Evolutionary conservation across 2,797 vertebrate species (phyloP).

Genomic region (Chelon labrosus): DNA sequence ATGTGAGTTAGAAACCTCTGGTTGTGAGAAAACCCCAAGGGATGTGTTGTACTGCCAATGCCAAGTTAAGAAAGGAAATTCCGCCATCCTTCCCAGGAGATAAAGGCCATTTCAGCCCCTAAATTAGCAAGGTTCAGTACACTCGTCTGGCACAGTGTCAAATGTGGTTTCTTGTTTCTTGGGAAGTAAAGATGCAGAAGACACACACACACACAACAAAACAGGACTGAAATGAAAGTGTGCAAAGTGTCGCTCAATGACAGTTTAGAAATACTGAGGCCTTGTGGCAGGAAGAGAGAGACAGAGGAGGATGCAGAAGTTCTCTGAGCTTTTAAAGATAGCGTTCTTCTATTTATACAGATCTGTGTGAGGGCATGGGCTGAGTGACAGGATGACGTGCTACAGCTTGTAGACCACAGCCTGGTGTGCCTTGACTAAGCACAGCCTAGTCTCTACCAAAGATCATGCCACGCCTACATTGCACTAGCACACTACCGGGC

Average conservation of each 20-base stretch:
- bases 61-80: constrained; percentile 63
- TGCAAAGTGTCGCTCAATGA: background rate
- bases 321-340: constrained; percentile 68
- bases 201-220: background rate
- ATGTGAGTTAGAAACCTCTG: background rate
- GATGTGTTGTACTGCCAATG: constrained; percentile 23
- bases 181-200: constrained; percentile 6
- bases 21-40: constrained; percentile 11
- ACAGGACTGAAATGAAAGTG: background rate
- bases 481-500: constrained; percentile 49
- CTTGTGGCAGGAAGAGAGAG: constrained; percentile 64
- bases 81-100: constrained; percentile 56
- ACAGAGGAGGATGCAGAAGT: constrained; percentile 67
- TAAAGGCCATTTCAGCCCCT: constrained; percentile 34
- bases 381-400: constrained; percentile 78
- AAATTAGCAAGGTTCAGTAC: constrained; percentile 39
- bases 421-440: constrained; percentile 42
- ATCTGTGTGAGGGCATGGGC: constrained; percentile 22
- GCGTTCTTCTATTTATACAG: constrained; percentile 58
- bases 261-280: constrained; percentile 16
- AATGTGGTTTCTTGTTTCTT: constrained; percentile 17
- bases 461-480: constrained; percentile 74
- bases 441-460: constrained; percentile 59
- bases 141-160: constrained; percentile 14
- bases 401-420: constrained; percentile 73